Base-by-base conservation (phyloP, 2,888 invertebrate species). In the Auanema sp. region DNA sequence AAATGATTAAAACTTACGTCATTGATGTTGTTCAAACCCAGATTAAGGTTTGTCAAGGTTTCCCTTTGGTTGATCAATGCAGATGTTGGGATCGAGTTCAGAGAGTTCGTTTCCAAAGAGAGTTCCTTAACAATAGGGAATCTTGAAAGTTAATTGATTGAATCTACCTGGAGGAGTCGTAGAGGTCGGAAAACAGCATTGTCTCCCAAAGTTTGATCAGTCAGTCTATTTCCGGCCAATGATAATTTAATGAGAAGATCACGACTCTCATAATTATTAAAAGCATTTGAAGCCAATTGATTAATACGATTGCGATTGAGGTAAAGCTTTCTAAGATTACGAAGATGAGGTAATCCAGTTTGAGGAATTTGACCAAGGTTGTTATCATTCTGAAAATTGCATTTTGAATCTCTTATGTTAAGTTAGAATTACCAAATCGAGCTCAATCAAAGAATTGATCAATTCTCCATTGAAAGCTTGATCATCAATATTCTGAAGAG, bases 51-150 rank as follows among this genome's bases (percentile, higher is more conserved):
- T 40, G 73, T 77, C 49, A 83, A 70, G 12, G 80, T 77, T 53
- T 71, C 63, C 25, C 77, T 63, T 58, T 81, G 80, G 47, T 74
- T 75, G 49, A 69, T 73, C 25, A 83, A 71, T 6, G 83, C 79
- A 12, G 75, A 69, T 47, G 77, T 77, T 2, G 83, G 83, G 61
- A 83, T 76, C 59, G 66, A 63, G 5, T 71, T 76, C 42, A 83
- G 68, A 21, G 76, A 72, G 65, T 83, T 83, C 57, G 79, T 80
- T 66, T 84, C 83, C 56, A 83, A 71, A 59, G 80, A 83, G 51
- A 83, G 65, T 66, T 83, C 80, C 71, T 81, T 56, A 53, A 72
- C 61, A 25, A 33, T 16, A 60, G 47, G 5, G 18, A 51, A n/a
- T 23, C 8, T 21, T 55, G 6, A 55, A 12, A 12, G 5, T 16